Percentiles rank a stretch among this genome's conserved stretches.
Evolutionary conservation across 1,140 invertebrate species (phyloP).

Genomic region (Yoshiicerus persimilis): DNA sequence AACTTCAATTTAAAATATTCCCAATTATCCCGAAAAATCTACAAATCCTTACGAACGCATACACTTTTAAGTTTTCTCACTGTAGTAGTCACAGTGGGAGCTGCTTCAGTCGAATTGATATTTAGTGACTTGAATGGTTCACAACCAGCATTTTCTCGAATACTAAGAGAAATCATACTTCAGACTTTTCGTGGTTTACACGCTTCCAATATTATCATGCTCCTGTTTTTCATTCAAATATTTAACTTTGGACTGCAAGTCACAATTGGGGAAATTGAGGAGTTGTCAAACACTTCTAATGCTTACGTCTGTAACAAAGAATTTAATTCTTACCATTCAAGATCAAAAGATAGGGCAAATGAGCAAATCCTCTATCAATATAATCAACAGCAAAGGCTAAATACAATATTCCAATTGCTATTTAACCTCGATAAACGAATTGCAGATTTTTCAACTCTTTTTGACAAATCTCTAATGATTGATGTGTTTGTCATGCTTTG

Average conservation of each 20-base stretch:
- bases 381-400: background rate
- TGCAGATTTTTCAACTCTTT: background rate
- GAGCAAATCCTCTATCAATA: no score
- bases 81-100: background rate
- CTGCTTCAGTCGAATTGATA: accelerated
- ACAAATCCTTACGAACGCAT: background rate
- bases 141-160: no score
- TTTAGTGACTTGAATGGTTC: no score
- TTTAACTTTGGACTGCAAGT: background rate
- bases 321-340: no score
- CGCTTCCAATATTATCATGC: background rate
- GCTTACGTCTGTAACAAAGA: background rate
- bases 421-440: background rate
- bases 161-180: background rate
- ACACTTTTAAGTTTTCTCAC: background rate
- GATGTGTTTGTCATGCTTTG: background rate
- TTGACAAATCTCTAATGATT: background rate
- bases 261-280: background rate
- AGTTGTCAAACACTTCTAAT: background rate
- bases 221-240: background rate
- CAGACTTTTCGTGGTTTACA: background rate
- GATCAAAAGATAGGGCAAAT: background rate
- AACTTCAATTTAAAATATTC: background rate
- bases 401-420: background rate
- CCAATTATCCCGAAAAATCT: background rate